phyloP scores from a whole-genome alignment of 1,140 invertebrate genomes.

The Hyposmocoma kahamanoa region DNA sequence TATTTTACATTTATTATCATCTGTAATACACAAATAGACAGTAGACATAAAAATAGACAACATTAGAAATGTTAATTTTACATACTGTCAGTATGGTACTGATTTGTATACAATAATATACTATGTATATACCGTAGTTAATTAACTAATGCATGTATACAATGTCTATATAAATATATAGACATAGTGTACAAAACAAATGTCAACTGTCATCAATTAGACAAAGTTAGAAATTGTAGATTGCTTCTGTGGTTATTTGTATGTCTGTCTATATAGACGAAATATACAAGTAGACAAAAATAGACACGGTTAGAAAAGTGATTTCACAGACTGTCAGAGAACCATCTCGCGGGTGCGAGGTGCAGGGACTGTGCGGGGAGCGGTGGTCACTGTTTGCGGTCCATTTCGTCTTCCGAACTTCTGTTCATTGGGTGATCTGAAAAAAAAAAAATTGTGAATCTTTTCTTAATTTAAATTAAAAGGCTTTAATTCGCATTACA shows the following conservation, averaged over 20 bases:
- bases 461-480: neutral
- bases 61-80: too few relatives aligned
- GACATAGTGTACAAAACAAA: neutral
- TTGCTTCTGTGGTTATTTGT: neutral
- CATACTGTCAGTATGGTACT: too few relatives aligned
- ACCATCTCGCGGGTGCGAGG: neutral
- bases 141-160: too few relatives aligned
- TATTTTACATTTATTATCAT: too few relatives aligned
- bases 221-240: neutral
- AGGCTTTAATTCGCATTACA: neutral
- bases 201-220: neutral
- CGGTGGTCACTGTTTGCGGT: constrained; percentile 60
- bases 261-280: neutral
- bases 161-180: too few relatives aligned
- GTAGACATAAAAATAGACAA: too few relatives aligned
- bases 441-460: constrained; percentile 10
- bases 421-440: constrained; percentile 63
- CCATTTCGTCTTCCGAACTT: constrained; percentile 62
- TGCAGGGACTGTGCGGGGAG: constrained; percentile 2
- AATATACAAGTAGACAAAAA: neutral
- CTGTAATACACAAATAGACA: too few relatives aligned
- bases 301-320: neutral
- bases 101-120: too few relatives aligned
- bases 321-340: neutral
- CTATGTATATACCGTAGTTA: too few relatives aligned